Base-by-base conservation (phyloP, 2,888 invertebrate species). In the Blastobasis adustella region DNA sequence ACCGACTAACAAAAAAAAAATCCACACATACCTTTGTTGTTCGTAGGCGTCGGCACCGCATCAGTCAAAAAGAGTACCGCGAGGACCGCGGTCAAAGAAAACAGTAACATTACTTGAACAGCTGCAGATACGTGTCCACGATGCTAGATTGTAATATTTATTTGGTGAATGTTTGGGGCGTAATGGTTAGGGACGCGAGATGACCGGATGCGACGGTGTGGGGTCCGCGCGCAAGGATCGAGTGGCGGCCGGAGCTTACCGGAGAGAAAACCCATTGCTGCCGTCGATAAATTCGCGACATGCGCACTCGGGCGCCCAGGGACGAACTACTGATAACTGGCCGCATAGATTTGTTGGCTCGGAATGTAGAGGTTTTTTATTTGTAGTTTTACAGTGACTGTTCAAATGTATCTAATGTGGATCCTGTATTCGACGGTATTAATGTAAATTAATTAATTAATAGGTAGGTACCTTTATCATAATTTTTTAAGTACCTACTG, bases 241-340 rank as follows among this genome's bases (percentile, higher is more conserved):
- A 85, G 79, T 82, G 82, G 61, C 80, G 82, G 66, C 66, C 60
- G 57, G 71, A 72, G 76, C 68, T 66, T 64, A 69, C 69, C 70
- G 71, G 71, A 74, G 71, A 76, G 76, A 73, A 73, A 71, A 75
- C 73, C 69, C 65, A 67, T 67, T 62, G 76, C 71, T 73, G 71
- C 69, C 79, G 84, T 88, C 88, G 81, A 88, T 88, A 88, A 82
- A 76, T 81, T 81, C 67, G 81, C 76, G 81, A 82, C 88, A 81
- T 88, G 88, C 88, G 88, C 88, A 87, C 42, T 5, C 6, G 57
- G 61, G 60, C 53, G 51, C 45, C 63, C 84, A 84, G 85, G 69
- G 82, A 58, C 71, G 82, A 52, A 81, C 63, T 69, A 49, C 10
- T 37, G 41, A 51, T 45, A 10, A 37, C 7, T 37, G 36, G 2